Percentiles rank a stretch among this genome's conserved stretches.
phyloP scores from a whole-genome alignment of 2,888 invertebrate genomes.

The Eupithecia subfuscata region DNA sequence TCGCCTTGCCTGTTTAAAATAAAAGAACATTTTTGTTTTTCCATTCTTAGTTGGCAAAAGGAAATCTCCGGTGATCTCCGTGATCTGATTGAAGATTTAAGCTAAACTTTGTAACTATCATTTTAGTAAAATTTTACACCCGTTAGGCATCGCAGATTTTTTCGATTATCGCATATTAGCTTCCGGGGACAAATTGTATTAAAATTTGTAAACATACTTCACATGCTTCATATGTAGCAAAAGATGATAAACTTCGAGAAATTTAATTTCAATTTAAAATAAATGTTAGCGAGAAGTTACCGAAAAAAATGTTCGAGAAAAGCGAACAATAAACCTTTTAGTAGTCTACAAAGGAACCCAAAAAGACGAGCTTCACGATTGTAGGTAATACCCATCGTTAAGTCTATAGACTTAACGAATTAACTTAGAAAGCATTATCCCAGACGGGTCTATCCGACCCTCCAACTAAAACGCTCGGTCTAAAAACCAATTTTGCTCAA shows the following conservation, averaged over 20 bases:
- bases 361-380: slow-evolving; percentile 27
- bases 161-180: too few species aligned
- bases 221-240: background rate
- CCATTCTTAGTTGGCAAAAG: background rate
- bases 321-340: slow-evolving; percentile 20
- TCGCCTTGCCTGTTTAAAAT: background rate
- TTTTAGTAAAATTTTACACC: background rate
- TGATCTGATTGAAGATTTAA: background rate
- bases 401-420: slow-evolving; percentile 50
- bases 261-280: background rate
- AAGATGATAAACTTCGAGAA: background rate
- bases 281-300: background rate
- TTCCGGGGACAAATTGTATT: background rate
- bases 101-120: background rate
- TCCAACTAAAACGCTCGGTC: slow-evolving; percentile 52
- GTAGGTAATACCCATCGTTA: slow-evolving; percentile 33
- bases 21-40: background rate
- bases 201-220: background rate
- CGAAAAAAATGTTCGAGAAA: background rate
- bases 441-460: slow-evolving; percentile 56
- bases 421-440: slow-evolving; percentile 53
- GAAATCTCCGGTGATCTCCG: background rate
- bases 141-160: background rate
- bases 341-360: slow-evolving; percentile 25
- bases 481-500: slow-evolving; percentile 58